Evolutionary conservation across 2,888 invertebrate species (phyloP), one percentile per base, ranked within the genome.

Genomic region (Imbricaverruca yamaguchii): DNA sequence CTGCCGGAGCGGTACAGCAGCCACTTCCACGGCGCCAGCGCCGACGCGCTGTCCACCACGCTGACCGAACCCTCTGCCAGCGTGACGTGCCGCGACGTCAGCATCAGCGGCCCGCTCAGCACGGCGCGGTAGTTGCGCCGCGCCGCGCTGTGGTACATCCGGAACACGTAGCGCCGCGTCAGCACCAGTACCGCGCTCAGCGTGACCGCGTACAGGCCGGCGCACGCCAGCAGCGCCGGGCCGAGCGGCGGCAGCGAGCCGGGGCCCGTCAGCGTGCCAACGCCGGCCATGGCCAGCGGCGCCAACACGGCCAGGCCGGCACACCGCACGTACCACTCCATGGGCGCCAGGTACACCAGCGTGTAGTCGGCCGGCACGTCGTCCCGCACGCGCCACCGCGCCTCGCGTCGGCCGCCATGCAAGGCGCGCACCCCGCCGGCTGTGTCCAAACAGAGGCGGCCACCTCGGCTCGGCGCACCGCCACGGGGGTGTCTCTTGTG

Each of bases 71-170:
- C 69, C 39, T 69, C 69, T 0, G 69, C 15, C 69, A 69, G 39
- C 15, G 25, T 69, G 39, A 69, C 25, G 25, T 69, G 69, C 7
- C 69, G 69, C 69, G 39, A 39, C 12, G 10, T 69, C 25, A 69
- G 10, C 69, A 69, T 10, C 69, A 69, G 69, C 69, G 69, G 69
- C 15, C 69, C 69, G 13, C 39, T 39, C 15, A 69, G 69, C 39
- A 69, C 69, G 39, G 69, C 69, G 39, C 69, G 69, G 39, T 39
- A 69, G 39, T 69, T 3, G 1, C 69, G 69, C 39, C 39, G 39
- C 39, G 69, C 69, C 69, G 69, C 69, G 39, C 69, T 69, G 69
- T 69, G 69, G 69, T 69, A 69, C 69, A 69, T 69, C 69, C 69
- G 69, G 69, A 69, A 69, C 69, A 39, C 39, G 69, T 69, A 69